Percentiles rank a stretch among this genome's conserved stretches.
phyloP scores from a whole-genome alignment of 1,140 invertebrate species.

The Drosophila eugracilis region DNA sequence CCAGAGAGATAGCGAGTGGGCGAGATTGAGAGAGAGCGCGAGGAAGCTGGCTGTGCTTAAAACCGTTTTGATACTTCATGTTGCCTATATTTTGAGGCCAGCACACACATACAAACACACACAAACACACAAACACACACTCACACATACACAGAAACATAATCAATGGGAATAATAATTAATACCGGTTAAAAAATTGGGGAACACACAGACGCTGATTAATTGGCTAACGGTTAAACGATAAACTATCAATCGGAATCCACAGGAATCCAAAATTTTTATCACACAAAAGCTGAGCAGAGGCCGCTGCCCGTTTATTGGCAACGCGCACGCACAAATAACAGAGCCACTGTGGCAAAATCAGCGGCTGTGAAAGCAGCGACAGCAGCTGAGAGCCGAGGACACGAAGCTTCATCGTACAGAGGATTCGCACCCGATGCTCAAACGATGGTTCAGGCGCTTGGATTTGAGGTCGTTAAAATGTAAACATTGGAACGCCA shows the following conservation, averaged over 20 bases:
- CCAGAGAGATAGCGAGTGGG: constrained; percentile 17
- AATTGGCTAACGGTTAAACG: constrained; percentile 15
- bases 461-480: constrained; percentile 34
- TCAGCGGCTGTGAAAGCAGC: constrained; percentile 26
- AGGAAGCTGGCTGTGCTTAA: constrained; percentile 33
- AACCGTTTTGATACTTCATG: constrained; percentile 29
- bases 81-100: constrained; percentile 58
- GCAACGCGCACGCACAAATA: constrained; percentile 80
- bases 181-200: constrained; percentile 13
- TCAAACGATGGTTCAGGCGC: not conserved
- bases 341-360: constrained; percentile 45
- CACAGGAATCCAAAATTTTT: constrained; percentile 43
- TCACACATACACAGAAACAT: no score
- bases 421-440: constrained; percentile 2
- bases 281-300: constrained; percentile 66
- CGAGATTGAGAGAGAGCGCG: constrained; percentile 7
- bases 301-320: constrained; percentile 76
- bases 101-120: constrained; percentile 8
- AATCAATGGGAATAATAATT: not conserved
- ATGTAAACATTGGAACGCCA: constrained; percentile 47
- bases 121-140: constrained; percentile 12
- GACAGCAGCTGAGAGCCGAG: constrained; percentile 34
- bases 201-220: constrained; percentile 14
- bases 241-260: constrained; percentile 16
- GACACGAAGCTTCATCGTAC: not conserved